phyloP scores from a whole-genome alignment of 2,797 vertebrate species.

The Peromyscus attwateri region DNA sequence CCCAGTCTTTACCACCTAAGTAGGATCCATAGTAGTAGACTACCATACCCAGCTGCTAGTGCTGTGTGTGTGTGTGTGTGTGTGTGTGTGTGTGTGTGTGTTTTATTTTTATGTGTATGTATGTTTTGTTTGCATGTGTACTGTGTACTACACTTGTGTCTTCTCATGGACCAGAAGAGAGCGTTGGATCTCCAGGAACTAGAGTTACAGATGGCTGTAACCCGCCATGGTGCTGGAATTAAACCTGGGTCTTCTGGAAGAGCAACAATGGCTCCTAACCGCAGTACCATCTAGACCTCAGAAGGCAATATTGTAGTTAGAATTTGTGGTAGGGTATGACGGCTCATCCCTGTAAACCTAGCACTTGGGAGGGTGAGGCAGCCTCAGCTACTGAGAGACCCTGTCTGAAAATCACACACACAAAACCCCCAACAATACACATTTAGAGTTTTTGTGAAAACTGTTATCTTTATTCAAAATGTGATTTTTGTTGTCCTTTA shows the following conservation, averaged over 20 bases:
- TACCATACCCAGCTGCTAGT: background rate
- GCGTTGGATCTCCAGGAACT: background rate
- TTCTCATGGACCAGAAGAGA: background rate
- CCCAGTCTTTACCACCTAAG: background rate
- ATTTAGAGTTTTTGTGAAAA: constrained; percentile 51
- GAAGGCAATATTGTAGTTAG: background rate
- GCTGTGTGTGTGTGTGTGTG: background rate
- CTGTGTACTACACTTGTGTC: background rate
- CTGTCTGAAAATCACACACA: background rate
- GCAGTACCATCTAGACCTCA: background rate
- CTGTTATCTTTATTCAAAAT: background rate
- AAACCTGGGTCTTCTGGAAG: background rate
- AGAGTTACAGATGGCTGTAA: background rate
- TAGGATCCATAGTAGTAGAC: background rate
- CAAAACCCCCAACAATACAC: background rate
- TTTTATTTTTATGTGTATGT: background rate
- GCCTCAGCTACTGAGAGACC: background rate
- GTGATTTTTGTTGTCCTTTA: background rate
- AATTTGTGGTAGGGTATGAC: background rate
- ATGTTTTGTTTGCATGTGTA: background rate
- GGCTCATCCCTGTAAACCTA: background rate
- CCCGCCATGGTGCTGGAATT: background rate
- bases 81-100: background rate
- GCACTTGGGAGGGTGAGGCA: background rate
- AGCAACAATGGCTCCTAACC: background rate